Evolutionary conservation across 2,113 vertebrate genomes (phyloP).

Genomic region (Bos javanicus): DNA sequence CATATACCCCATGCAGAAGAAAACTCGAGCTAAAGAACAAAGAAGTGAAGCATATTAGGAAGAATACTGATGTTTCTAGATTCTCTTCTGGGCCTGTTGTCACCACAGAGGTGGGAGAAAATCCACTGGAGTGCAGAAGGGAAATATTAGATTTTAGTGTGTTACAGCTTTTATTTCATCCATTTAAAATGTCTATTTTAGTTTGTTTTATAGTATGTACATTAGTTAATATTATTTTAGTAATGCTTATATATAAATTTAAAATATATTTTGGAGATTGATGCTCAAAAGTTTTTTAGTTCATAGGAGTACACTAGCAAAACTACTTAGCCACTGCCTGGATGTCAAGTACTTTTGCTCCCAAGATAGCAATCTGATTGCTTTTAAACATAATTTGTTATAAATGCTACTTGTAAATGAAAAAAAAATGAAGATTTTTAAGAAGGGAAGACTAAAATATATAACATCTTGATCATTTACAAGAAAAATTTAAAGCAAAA

Average conservation of each 20-base stretch:
- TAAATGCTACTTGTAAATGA: neutral
- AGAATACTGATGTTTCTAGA: neutral
- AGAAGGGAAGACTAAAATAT: neutral
- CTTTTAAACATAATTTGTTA: slow-evolving; percentile 7
- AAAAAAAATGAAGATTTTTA: neutral
- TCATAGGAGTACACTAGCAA: neutral
- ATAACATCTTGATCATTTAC: neutral
- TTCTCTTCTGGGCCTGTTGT: neutral
- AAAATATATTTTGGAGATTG: neutral
- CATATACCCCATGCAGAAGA: neutral
- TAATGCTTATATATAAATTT: neutral
- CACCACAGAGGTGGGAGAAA: neutral
- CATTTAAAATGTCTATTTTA: neutral
- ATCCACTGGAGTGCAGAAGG: neutral
- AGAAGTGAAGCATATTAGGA: neutral
- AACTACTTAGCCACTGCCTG: neutral
- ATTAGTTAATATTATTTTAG: slow-evolving; percentile 6
- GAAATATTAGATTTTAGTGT: neutral
- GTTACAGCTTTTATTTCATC: neutral
- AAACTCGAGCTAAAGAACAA: neutral
- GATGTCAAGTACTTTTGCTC: neutral
- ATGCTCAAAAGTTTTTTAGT: neutral
- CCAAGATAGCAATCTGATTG: neutral
- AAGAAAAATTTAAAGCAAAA: neutral
- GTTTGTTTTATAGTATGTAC: neutral